Base-by-base conservation (phyloP, 2,113 vertebrate species). In the Toxotes jaculatrix region DNA sequence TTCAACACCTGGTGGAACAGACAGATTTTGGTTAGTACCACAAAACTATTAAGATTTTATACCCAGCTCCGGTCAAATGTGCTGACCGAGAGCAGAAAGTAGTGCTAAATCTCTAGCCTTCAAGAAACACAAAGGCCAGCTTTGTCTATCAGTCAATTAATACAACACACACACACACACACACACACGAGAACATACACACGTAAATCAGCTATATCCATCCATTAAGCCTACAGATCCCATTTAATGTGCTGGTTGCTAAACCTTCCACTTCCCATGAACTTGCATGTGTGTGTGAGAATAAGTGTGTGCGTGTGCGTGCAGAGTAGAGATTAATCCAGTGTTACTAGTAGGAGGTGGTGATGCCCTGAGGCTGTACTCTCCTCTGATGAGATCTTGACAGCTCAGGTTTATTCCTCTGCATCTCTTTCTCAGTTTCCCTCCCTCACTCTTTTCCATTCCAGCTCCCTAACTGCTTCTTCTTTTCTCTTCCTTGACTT, bases 361-460 rank as follows among this genome's bases (percentile, higher is more conserved):
- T 82, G 79, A 79, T 72, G 43, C 75, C 90, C 81, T 21, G 62
- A 75, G 91, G 92, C 89, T 87, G 69, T 83, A 84, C 87, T 89
- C 88, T 84, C 47, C 79, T 90, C 87, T 86, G 91, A 93, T 91
- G 88, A 92, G 85, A 87, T 83, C 80, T 92, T 93, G 91, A 92
- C 90, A 89, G 86, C 65, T 74, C 70, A 71, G 84, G 80, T 92
- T 91, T 93, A 86, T 87, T 86, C 82, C 77, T 79, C 88, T 77
- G 64, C 76, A 88, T 81, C 80, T 72, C 75, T 64, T 63, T 83
- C 74, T 72, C 85, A 74, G 27, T 60, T 65, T 64, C 34, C 16
- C 78, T 71, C 70, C 62, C 40, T 62, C 65, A 1, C 57, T 60
- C 38, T 65, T 56, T 66, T 82, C 43, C 57, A 40, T 80, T 80